Evolutionary conservation across 1,140 invertebrate genomes (phyloP).

Genomic region (Palaemon carinicauda): DNA sequence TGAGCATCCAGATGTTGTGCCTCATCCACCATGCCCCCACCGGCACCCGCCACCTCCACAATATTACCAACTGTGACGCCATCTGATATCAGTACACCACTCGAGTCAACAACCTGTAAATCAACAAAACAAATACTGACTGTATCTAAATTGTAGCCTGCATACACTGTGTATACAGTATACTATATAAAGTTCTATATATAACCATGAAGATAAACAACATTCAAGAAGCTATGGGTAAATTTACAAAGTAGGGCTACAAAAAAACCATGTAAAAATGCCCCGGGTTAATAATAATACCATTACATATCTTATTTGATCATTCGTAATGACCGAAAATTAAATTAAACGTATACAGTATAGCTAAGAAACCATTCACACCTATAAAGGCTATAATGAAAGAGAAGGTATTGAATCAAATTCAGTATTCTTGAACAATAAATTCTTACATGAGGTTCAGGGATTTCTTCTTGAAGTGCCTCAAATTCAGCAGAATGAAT

Average conservation of each 20-base stretch:
- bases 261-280: too few relatives aligned
- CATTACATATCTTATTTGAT: too few relatives aligned
- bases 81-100: conserved; percentile 55
- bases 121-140: not conserved
- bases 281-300: too few relatives aligned
- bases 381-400: too few relatives aligned
- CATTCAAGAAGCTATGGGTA: too few relatives aligned
- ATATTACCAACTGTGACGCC: conserved; percentile 55
- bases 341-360: too few relatives aligned
- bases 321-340: too few relatives aligned
- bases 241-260: too few relatives aligned
- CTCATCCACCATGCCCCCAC: conserved; percentile 13
- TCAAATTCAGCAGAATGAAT: conserved; percentile 57
- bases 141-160: not conserved
- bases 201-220: too few relatives aligned
- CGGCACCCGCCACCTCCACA: conserved; percentile 52
- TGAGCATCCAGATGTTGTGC: conserved; percentile 25
- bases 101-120: conserved; percentile 55
- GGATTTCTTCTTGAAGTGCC: conserved; percentile 31
- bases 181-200: too few relatives aligned
- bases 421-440: too few relatives aligned
- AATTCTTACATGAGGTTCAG: conserved; percentile 30
- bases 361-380: not conserved
- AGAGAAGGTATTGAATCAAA: too few relatives aligned
- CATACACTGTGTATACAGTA: not conserved